Base-by-base conservation (phyloP, 2,888 invertebrate species). In the Volucella bombylans region DNA sequence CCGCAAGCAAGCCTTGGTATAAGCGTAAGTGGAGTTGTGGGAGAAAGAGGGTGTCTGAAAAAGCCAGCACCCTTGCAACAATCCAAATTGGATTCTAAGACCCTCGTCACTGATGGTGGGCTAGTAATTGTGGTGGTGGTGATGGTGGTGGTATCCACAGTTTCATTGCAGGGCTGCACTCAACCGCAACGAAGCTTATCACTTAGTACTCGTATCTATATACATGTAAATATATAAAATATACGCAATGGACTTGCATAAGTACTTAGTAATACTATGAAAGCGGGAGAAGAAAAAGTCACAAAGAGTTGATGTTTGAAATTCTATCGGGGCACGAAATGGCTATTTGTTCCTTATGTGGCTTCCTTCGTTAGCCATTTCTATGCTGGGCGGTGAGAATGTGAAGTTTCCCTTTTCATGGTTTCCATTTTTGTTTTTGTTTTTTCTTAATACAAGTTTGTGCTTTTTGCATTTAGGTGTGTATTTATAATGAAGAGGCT, bases 291-390 rank as follows among this genome's bases (percentile, higher is more conserved):
- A 71, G 45, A 54, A 77, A 79, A 79, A 80, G 41, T 69, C 47
- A 47, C 73, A 79, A 57, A 68, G 82, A 81, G 73, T 59, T 85
- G 71, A 71, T 57, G 49, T 86, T 77, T 86, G 82, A 78, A 82
- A 86, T 82, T 77, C 82, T 86, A 82, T 82, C 73, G 86, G 65
- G 45, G 69, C 80, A 74, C 55, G 79, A 61, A 74, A 80, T 74
- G 50, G 80, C 65, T 83, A 80, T 74, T 67, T 55, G 65, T 64
- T 65, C 71, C 49, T 83, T 83, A 71, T 79, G 69, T 65, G 83
- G 83, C 83, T 83, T 83, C 83, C 67, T 68, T 49, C 74, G 65
- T 49, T 74, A 43, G 62, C 57, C 69, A 76, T 82, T 77, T 82
- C 57, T 74, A 57, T 77, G 67, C 45, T 64, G 73, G 52, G 43